Percentiles rank a stretch among this genome's conserved stretches.
phyloP scores from a whole-genome alignment of 2,113 vertebrate species.

The Xenopus borealis region DNA sequence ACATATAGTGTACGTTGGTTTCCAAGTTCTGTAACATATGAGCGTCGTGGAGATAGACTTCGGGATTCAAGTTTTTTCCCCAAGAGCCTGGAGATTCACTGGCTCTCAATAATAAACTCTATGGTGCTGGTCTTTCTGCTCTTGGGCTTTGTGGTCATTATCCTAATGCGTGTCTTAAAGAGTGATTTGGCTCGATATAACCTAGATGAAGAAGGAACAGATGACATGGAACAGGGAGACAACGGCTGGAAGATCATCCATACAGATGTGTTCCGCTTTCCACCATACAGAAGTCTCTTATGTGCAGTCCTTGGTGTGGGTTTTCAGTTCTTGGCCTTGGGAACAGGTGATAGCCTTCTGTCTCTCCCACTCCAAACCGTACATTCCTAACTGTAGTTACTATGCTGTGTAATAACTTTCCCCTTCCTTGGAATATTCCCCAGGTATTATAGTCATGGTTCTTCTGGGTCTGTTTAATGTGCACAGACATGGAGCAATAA shows the following conservation, averaged over 20 bases:
- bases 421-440: constrained; percentile 2
- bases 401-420: not conserved
- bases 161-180: constrained; percentile 88
- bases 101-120: constrained; percentile 91
- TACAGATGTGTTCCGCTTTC: constrained; percentile 89
- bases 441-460: constrained; percentile 86
- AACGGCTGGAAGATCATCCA: constrained; percentile 95
- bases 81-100: constrained; percentile 88
- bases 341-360: constrained; percentile 68
- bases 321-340: constrained; percentile 86
- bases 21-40: constrained; percentile 66
- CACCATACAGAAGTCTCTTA: constrained; percentile 79
- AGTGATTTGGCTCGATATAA: constrained; percentile 90
- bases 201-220: constrained; percentile 78
- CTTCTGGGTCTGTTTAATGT: constrained; percentile 87
- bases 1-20: constrained; percentile 88
- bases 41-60: constrained; percentile 72
- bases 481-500: constrained; percentile 86
- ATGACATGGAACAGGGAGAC: constrained; percentile 88
- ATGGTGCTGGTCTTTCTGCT: constrained; percentile 88
- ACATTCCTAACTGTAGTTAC: not conserved
- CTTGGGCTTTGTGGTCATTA: constrained; percentile 88
- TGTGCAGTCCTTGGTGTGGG: constrained; percentile 85
- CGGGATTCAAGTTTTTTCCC: constrained; percentile 83
- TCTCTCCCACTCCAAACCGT: not conserved